Evolutionary conservation across 2,113 vertebrate genomes (phyloP), one percentile per base, ranked within the genome.

Genomic region (Garra rufa): DNA sequence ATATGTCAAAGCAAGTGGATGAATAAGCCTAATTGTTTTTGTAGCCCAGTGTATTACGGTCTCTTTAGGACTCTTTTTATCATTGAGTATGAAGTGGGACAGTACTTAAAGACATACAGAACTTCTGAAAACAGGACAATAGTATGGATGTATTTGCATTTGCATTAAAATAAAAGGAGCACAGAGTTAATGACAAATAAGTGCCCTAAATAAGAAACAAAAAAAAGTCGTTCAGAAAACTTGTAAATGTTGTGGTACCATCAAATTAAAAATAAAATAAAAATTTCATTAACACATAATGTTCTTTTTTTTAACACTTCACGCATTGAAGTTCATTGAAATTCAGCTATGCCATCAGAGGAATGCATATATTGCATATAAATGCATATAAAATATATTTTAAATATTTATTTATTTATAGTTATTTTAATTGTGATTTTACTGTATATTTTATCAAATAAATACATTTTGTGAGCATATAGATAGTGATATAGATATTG

Each of bases 11-110:
- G 76, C 46, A 50, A 81, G 59, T 71, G 50, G 38, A 83, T 85
- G 71, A 59, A 74, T 78, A 61, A 73, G 28, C 46, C 34, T 83
- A 82, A 83, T 75, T 87, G 74, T 55, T 79, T 76, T 78, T 50
- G 76, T 63, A 63, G 9, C 76, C 61, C 57, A 81, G 50, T 81
- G 43, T 26, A 81, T 87, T 74, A 84, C 15, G 21, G 61, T 85
- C 65, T 71, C 83, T 85, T 87, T 85, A 85, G 44, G 69, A 44
- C 17, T 65, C 63, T 44, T 26, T 63, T 14, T 70, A n/a, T 70
- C 59, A 30, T 1, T 9, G 41, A 43, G 24, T 76, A 46, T 70
- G 55, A 83, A 57, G 26, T 15, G 75, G 59, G n/a, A 26, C 10
- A 55, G 46, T 73, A 50, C 46, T 26, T 10, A 34, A 80, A 80